Evolutionary conservation across 2,797 vertebrate genomes (phyloP).

Genomic region (Acipenser transmontanus): DNA sequence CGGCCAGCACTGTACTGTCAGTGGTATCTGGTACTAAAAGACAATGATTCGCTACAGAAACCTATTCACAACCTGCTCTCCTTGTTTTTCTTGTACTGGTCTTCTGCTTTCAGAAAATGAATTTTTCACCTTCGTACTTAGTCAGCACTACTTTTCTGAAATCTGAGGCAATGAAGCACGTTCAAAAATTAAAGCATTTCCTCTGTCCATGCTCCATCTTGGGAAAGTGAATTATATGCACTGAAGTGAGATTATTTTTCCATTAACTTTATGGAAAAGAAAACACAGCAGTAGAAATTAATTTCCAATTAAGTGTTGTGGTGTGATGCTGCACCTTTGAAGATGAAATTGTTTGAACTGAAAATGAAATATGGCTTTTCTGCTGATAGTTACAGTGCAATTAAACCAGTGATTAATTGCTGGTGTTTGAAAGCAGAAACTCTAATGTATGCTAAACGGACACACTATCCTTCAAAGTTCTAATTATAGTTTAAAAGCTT

Average conservation of each 20-base stretch:
- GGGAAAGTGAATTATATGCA: too few relatives aligned
- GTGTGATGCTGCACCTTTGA: not conserved
- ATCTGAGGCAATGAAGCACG: too few relatives aligned
- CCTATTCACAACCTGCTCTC: too few relatives aligned
- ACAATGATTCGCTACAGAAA: too few relatives aligned
- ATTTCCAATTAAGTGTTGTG: not conserved
- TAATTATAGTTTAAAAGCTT: conserved; percentile 2
- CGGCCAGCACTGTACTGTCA: too few relatives aligned
- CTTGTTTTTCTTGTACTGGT: too few relatives aligned
- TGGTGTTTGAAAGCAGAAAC: not conserved
- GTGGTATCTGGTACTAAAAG: too few relatives aligned
- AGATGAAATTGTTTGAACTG: conserved; percentile 1
- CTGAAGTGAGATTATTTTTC: not conserved
- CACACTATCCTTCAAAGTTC: not conserved
- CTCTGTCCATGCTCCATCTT: too few relatives aligned
- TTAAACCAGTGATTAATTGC: conserved; percentile 4
- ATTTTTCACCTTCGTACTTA: too few relatives aligned
- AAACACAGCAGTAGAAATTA: not conserved
- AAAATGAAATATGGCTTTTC: not conserved
- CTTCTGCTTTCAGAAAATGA: too few relatives aligned
- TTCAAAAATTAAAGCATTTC: too few relatives aligned
- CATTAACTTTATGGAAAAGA: not conserved
- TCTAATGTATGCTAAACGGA: not conserved
- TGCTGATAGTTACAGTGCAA: not conserved
- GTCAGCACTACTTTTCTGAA: too few relatives aligned